Percentiles rank a stretch among this genome's conserved stretches.
These are phyloP conservation scores for Mastacembelus armatus DNA, from an alignment of 2,797 vertebrate species.

Conservation along the genomic window DNA sequence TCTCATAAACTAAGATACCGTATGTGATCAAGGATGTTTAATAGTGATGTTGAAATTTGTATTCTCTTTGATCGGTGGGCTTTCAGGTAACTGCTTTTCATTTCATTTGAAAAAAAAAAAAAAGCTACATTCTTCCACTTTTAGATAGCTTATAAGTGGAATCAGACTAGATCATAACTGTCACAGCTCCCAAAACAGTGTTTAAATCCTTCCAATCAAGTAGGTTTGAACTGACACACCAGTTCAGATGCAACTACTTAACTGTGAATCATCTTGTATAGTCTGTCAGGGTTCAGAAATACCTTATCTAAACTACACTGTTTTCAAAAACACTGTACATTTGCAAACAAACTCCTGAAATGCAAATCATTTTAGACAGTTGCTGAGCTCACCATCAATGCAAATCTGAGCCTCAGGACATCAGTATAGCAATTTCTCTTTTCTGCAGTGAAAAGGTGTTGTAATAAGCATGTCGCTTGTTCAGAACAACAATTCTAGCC, in stretches of 20 bases:
- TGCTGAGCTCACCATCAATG: constrained; percentile 54
- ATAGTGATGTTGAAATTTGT: background rate
- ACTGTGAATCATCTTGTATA: constrained; percentile 28
- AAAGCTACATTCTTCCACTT: constrained; percentile 12
- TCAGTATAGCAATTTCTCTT: constrained; percentile 54
- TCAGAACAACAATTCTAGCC: constrained; percentile 62
- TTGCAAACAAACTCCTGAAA: constrained; percentile 43
- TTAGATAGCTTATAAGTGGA: constrained; percentile 14
- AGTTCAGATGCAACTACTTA: constrained; percentile 34
- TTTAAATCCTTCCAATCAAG: constrained; percentile 38
- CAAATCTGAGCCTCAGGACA: constrained; percentile 44
- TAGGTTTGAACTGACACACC: constrained; percentile 26
- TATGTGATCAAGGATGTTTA: constrained; percentile 34
- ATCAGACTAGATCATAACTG: constrained; percentile 32
- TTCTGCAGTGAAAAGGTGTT: constrained; percentile 51
- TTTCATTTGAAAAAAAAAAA: constrained; percentile 1
- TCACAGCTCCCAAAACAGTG: constrained; percentile 1
- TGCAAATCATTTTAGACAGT: constrained; percentile 45
- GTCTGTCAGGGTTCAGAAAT: constrained; percentile 5
- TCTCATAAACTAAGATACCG: constrained; percentile 9
- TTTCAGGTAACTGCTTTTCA: constrained; percentile 28
- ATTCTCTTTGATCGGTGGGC: constrained; percentile 23
- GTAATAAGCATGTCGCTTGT: constrained; percentile 62
- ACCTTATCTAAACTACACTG: too few relatives aligned
- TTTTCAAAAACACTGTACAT: constrained; percentile 32